Percentiles rank a stretch among this genome's conserved stretches.
Evolutionary conservation across 2,888 invertebrate genomes (phyloP).

Genomic region (Baccha elongata): DNA sequence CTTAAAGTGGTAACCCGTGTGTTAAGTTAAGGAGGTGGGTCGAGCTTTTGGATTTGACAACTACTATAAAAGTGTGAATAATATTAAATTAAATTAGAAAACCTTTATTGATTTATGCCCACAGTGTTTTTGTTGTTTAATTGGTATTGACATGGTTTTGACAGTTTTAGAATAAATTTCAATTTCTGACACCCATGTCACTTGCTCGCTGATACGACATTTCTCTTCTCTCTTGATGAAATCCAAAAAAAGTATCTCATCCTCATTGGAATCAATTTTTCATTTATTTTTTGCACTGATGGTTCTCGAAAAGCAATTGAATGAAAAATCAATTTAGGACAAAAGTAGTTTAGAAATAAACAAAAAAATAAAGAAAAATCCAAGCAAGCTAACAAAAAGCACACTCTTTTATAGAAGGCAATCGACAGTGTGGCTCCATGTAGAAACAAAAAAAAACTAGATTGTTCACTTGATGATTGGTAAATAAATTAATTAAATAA

Average conservation of each 20-base stretch:
- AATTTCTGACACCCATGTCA: not conserved
- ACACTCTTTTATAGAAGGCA: constrained; percentile 5
- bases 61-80: not conserved
- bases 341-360: constrained; percentile 29
- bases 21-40: constrained; percentile 24
- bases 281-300: constrained; percentile 5
- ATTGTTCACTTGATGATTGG: constrained; percentile 57
- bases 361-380: constrained; percentile 19
- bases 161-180: constrained; percentile 8
- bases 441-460: constrained; percentile 36
- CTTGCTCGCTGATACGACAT: not conserved
- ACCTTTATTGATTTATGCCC: constrained; percentile 49
- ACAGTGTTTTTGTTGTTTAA: not conserved
- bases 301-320: constrained; percentile 32
- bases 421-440: constrained; percentile 54
- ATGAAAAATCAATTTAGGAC: constrained; percentile 63
- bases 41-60: constrained; percentile 37
- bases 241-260: constrained; percentile 12
- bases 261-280: constrained; percentile 2
- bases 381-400: constrained; percentile 3
- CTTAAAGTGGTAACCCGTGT: constrained; percentile 38
- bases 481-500: constrained; percentile 71
- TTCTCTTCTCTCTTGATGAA: not conserved
- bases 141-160: constrained; percentile 20
- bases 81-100: constrained; percentile 30